Conservation (phyloP, 2,888 invertebrate species). For the Apamea monoglypha region DNA sequence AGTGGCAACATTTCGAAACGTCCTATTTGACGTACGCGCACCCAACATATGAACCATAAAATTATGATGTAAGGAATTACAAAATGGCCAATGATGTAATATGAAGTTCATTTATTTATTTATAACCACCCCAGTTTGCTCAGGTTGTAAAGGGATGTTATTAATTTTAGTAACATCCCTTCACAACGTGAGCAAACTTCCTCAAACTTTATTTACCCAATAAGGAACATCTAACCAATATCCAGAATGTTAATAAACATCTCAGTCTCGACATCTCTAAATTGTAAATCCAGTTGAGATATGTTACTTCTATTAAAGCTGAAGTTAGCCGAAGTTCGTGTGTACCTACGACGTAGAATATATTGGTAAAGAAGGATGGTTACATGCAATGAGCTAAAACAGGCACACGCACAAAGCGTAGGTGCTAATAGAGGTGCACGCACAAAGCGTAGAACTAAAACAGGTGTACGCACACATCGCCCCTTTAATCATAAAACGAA, state of each 20-base stretch:
- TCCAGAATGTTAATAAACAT: constrained; percentile 38
- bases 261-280: constrained; percentile 51
- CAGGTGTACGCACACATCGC: too few species aligned
- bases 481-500: too few species aligned
- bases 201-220: constrained; percentile 38
- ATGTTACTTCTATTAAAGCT: constrained; percentile 67
- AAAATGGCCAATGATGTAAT: too few species aligned
- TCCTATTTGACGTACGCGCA: too few species aligned
- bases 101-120: neutral
- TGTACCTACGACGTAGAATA: constrained; percentile 43
- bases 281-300: constrained; percentile 70
- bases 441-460: too few species aligned
- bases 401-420: neutral
- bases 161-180: neutral
- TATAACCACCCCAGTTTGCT: neutral
- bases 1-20: too few species aligned
- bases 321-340: constrained; percentile 62
- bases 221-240: constrained; percentile 30
- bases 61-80: too few species aligned
- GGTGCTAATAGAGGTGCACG: too few species aligned
- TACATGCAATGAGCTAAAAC: neutral
- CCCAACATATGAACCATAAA: too few species aligned
- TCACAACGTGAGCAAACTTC: constrained; percentile 6
- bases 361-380: neutral
- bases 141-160: neutral